These are phyloP conservation scores for Hyperoodon ampullatus DNA, from an alignment of 2,113 vertebrate genomes.

Conservation along the genomic window DNA sequence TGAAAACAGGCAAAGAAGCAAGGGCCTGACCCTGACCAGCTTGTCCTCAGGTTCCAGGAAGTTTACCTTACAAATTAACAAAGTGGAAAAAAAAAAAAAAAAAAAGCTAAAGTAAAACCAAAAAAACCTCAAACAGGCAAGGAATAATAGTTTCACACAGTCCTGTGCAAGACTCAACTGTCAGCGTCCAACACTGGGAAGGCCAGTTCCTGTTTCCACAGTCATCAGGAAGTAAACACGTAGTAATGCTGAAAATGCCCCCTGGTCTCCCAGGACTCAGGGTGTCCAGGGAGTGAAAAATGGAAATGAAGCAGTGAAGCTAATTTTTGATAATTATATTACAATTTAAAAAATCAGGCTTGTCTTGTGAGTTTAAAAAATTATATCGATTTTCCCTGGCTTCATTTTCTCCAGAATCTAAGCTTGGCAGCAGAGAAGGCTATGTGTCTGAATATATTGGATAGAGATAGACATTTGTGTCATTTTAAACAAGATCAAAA, in stretches of 20 bases:
- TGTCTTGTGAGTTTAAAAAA: constrained; percentile 27
- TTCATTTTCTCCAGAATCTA: not conserved
- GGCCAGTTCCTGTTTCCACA: not conserved
- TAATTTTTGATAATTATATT: not conserved
- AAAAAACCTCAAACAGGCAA: not conserved
- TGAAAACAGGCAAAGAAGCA: not conserved
- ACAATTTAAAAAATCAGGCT: not conserved
- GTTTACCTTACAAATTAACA: not conserved
- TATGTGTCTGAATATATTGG: not conserved
- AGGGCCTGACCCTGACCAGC: not conserved
- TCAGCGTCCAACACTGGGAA: not conserved
- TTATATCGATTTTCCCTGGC: not conserved
- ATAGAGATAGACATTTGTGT: not conserved
- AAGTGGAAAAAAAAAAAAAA: not conserved
- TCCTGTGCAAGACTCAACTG: not conserved
- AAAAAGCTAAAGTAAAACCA: not conserved
- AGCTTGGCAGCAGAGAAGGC: not conserved
- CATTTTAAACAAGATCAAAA: constrained; percentile 6
- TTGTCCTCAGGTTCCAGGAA: not conserved
- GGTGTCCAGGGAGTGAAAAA: rapidly evolving
- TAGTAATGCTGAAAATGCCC: not conserved
- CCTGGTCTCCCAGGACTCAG: not conserved
- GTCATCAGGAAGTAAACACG: not conserved
- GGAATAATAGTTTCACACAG: not conserved
- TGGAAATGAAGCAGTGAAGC: not conserved